Evolutionary conservation across 2,797 vertebrate genomes (phyloP).

Genomic region (Fundulus diaphanus): DNA sequence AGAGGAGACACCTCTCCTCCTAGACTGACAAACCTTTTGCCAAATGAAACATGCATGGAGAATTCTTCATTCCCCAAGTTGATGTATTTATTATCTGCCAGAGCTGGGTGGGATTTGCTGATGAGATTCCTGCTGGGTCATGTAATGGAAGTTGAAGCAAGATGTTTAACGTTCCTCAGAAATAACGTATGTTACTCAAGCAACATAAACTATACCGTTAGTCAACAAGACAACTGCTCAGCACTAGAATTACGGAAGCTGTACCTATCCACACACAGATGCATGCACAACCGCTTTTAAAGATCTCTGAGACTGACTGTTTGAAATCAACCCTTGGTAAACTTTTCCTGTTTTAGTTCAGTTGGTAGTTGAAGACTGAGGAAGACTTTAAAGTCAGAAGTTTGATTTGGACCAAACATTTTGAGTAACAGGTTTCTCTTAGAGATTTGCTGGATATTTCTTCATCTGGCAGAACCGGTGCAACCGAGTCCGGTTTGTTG

Average conservation of each 20-base stretch:
- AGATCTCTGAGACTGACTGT: background rate
- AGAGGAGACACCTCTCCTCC: background rate
- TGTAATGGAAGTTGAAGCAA: background rate
- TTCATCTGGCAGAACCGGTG: background rate
- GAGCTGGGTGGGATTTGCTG: background rate
- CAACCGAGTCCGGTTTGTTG: background rate
- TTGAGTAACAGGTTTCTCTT: background rate
- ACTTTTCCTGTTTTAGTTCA: background rate
- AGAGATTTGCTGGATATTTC: background rate
- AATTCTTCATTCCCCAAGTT: background rate
- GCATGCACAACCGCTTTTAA: background rate
- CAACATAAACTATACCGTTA: background rate
- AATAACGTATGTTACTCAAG: background rate
- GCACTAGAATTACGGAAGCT: background rate
- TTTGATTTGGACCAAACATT: background rate
- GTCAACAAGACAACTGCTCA: background rate
- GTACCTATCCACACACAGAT: no score
- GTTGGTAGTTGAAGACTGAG: no score
- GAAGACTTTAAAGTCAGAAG: background rate
- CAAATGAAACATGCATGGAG: background rate
- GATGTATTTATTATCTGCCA: no score
- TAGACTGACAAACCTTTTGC: background rate
- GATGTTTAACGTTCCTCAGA: background rate
- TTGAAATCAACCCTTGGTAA: background rate
- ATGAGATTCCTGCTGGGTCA: background rate